A percentile compares a stretch with the other conserved stretches of the same genome.
phyloP scores from a whole-genome alignment of 2,113 vertebrate species.

The cattle (Bos taurus) region DNA sequence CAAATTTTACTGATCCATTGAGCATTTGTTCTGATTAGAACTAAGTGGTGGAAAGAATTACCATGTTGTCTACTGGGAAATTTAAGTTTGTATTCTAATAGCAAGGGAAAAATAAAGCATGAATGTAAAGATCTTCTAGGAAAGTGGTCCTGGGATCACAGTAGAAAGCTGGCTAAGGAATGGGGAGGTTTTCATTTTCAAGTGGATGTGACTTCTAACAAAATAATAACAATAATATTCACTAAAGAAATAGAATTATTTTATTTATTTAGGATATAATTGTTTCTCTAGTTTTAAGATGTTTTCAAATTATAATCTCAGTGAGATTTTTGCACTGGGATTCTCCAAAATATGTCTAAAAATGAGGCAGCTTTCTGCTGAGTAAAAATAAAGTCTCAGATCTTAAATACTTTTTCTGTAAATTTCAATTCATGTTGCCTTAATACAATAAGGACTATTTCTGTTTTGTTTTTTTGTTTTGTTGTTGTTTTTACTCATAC shows the following conservation, averaged over 20 bases:
- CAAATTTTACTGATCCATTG: background rate
- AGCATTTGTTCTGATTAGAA: background rate
- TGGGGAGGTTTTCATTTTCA: background rate
- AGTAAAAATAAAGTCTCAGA: background rate
- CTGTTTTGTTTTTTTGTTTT: too few species aligned
- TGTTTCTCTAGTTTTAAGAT: background rate
- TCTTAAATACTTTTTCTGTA: background rate
- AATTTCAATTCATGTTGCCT: background rate
- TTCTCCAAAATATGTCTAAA: background rate
- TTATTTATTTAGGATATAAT: background rate
- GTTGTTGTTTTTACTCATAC: background rate
- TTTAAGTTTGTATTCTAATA: background rate
- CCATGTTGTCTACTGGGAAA: background rate
- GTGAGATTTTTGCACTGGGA: background rate
- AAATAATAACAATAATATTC: background rate
- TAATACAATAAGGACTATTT: background rate
- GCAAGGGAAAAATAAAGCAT: background rate
- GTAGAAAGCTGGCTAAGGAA: background rate
- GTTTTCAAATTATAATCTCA: background rate
- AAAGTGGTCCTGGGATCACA: background rate
- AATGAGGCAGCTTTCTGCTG: background rate
- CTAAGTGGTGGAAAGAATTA: background rate
- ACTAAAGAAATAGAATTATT: background rate
- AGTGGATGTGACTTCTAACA: background rate
- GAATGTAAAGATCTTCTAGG: background rate